Conservation (phyloP, 2,888 invertebrate genomes). For the Morpho helenor region DNA sequence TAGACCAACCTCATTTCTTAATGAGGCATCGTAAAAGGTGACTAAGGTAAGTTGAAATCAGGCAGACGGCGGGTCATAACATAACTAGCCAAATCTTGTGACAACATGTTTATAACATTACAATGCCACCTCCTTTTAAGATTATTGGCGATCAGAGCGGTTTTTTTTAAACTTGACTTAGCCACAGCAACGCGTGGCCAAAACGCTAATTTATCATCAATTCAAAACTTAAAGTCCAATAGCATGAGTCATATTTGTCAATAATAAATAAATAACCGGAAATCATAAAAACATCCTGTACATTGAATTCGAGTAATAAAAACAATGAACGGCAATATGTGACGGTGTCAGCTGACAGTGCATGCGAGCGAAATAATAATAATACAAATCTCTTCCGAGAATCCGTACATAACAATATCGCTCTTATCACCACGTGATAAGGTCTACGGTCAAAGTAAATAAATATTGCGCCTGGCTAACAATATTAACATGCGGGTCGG, state of each 20-base stretch:
- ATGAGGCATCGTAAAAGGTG: no score
- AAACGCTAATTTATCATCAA: no score
- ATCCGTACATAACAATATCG: constrained; percentile 3
- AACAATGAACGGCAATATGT: constrained; percentile 14
- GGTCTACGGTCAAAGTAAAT: constrained; percentile 23
- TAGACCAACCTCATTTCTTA: no score
- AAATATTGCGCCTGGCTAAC: constrained; percentile 38
- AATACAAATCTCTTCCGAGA: constrained; percentile 14
- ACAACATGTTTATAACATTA: no score
- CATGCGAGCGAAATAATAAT: constrained; percentile 19
- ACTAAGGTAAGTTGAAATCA: no score
- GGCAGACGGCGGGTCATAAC: no score
- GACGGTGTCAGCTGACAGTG: constrained; percentile 30
- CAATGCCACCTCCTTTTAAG: no score
- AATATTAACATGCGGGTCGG: constrained; percentile 35
- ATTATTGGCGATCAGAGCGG: no score
- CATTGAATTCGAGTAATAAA: constrained; percentile 9
- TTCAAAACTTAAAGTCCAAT: no score
- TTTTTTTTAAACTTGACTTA: no score
- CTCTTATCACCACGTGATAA: constrained; percentile 18
- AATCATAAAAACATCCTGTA: constrained; percentile 17
- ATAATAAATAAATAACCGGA: background rate
- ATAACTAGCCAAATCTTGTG: no score
- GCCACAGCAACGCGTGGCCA: no score
- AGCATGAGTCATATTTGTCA: background rate